Evolutionary conservation across 2,797 vertebrate genomes (phyloP).

Genomic region (Bryconaethiops microstoma): DNA sequence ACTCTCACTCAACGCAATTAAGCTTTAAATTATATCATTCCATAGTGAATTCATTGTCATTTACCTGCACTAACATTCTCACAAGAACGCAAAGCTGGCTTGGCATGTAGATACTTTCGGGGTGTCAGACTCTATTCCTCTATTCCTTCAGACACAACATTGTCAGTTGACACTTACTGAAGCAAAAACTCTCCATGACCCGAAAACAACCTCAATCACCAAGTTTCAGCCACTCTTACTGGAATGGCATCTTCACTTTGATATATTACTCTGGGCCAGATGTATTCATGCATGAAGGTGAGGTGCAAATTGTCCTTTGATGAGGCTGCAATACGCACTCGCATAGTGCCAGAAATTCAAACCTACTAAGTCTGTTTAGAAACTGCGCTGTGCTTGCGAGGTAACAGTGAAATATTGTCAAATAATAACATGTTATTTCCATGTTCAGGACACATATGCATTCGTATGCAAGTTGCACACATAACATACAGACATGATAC

Average conservation of each 20-base stretch:
- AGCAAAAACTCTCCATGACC: background rate
- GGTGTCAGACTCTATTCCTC: background rate
- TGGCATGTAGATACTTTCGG: no score
- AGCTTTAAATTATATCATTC: no score
- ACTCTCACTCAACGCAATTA: no score
- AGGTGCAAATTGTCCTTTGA: background rate
- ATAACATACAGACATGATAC: background rate
- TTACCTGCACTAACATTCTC: no score
- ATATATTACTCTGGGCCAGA: background rate
- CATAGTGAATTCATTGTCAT: no score
- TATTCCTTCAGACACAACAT: no score
- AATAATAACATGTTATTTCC: background rate
- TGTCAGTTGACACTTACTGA: conserved; percentile 1
- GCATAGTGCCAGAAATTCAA: no score
- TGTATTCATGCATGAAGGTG: background rate
- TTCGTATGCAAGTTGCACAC: background rate
- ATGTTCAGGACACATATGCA: background rate
- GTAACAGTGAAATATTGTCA: background rate
- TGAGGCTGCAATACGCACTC: background rate
- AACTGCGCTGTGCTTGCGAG: background rate
- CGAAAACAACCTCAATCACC: background rate
- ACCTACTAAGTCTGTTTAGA: background rate
- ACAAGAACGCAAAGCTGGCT: no score
- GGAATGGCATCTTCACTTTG: background rate
- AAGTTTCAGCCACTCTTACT: background rate